Conservation (phyloP, 1,140 invertebrate species). For the Drosophila subpulchrella region DNA sequence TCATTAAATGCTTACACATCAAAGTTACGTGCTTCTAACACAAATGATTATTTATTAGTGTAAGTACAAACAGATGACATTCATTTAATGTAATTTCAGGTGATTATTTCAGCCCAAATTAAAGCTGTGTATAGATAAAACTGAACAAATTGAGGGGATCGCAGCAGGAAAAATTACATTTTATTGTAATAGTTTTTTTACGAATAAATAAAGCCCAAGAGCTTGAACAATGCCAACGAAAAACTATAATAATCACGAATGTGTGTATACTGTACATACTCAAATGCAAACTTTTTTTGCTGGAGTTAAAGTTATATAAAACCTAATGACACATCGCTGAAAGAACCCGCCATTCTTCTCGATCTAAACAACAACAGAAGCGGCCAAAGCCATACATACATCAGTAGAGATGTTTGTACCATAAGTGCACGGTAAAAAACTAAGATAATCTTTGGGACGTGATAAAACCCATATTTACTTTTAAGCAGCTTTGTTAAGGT, state of each 20-base stretch:
- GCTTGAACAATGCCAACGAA: conserved; percentile 3
- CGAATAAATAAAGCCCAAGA: conserved; percentile 23
- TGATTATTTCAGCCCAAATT: conserved; percentile 5
- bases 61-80: background rate
- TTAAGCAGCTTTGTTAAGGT: no score
- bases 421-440: conserved; percentile 8
- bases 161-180: conserved; percentile 1
- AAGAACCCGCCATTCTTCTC: conserved; percentile 25
- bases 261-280: conserved; percentile 4
- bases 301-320: conserved; percentile 38
- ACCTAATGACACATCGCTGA: conserved; percentile 15
- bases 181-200: conserved; percentile 10
- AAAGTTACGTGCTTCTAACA: background rate
- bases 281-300: conserved; percentile 29
- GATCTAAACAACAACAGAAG: conserved; percentile 23
- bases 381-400: background rate
- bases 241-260: conserved; percentile 11
- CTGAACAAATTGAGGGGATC: conserved; percentile 1
- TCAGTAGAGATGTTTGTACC: background rate
- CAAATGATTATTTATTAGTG: background rate
- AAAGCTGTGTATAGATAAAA: conserved; percentile 5
- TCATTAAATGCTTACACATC: background rate
- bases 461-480: no score
- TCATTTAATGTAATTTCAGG: conserved; percentile 6
- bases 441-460: background rate